Evolutionary conservation across 1,140 invertebrate genomes (phyloP), one percentile per base, ranked within the genome.

Genomic region (Drosophila lacteicornis): DNA sequence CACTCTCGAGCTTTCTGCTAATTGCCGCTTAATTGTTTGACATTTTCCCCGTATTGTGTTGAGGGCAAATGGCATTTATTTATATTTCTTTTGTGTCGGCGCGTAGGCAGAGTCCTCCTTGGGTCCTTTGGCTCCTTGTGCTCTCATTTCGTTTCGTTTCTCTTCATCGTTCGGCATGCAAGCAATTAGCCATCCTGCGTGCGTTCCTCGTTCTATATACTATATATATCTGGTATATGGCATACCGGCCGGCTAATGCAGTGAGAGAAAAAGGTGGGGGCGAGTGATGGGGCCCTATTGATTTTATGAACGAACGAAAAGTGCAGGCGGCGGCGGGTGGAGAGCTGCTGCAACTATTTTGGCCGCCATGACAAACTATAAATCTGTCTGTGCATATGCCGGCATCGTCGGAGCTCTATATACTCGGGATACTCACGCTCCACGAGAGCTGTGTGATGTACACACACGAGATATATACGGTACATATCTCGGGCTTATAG

Each of bases 1-100:
- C 56, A 67, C 58, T 58, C 68, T 63, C 66, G 79, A 67, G 66
- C 77, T 74, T 86, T 67, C 70, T 68, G 69, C 75, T 87, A 86
- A 86, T 86, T 86, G 83, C 83, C 67, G 75, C 76, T 87, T 86
- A 86, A 86, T 82, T 86, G 83, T 82, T 86, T 86, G 83, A 86
- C 79, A 87, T 86, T 80, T 85, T 85, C 49, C 46, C 65, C 51
- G 60, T 75, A 74, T 75, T 66, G 53, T 78, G 66, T 62, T 47
- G 47, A 53, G 69, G 49, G 50, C 70, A 75, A 75, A 75, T 78
- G 75, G 56, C 75, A 78, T 78, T 78, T 78, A 77, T 78, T 79
- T 79, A 79, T 79, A 62, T 79, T 71, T 79, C 57, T 79, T 78
- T 71, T 79, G 59, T 79, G 55, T 22, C 50, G 9, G 63, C 36